Evolutionary conservation across 2,888 invertebrate genomes (phyloP).

Genomic region (Nemotelus pantherinus): DNA sequence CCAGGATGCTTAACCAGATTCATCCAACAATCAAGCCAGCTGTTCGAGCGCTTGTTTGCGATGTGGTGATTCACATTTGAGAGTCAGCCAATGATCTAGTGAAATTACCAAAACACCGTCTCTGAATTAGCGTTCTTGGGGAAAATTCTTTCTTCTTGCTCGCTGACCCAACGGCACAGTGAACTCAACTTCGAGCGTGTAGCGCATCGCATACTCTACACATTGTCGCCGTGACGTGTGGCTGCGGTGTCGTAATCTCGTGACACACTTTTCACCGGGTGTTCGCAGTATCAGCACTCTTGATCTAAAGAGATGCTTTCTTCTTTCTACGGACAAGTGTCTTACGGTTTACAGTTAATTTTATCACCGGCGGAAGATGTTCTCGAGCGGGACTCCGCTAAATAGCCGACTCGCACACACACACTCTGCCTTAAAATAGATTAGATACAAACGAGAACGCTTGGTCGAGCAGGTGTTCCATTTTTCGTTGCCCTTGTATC

Average conservation of each 20-base stretch:
- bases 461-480: too few relatives aligned
- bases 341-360: not conserved
- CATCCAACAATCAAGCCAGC: not conserved
- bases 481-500: too few relatives aligned
- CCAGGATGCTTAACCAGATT: not conserved
- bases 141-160: conserved; percentile 13
- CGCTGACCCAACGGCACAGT: not conserved
- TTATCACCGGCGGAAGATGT: not conserved
- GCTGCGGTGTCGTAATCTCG: not conserved
- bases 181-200: not conserved
- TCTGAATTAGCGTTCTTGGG: not conserved
- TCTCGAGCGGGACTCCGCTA: too few relatives aligned
- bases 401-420: too few relatives aligned
- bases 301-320: not conserved
- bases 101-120: not conserved
- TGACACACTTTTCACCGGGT: conserved; percentile 16
- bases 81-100: not conserved
- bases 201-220: not conserved
- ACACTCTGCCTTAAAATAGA: too few relatives aligned
- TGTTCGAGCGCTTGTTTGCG: not conserved
- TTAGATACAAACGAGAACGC: too few relatives aligned
- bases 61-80: not conserved
- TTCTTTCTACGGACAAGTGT: not conserved
- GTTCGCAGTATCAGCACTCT: too few relatives aligned
- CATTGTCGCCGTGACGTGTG: not conserved